Percentiles rank a stretch among this genome's conserved stretches.
phyloP scores from a whole-genome alignment of 2,888 invertebrate species.

The Adela reaumurella region DNA sequence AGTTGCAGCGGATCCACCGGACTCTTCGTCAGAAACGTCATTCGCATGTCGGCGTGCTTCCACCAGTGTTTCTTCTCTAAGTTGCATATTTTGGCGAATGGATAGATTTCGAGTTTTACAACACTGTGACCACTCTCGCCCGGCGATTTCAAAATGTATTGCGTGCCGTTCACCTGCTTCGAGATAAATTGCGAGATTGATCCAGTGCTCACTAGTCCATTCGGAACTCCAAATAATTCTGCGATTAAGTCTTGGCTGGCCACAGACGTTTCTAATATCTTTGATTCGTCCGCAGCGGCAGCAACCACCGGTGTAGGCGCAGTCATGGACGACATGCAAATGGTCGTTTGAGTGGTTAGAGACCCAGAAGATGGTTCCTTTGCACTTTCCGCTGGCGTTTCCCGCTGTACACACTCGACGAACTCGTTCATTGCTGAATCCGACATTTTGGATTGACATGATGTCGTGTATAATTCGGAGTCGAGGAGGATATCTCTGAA shows the following conservation, averaged over 20 bases:
- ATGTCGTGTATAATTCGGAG: slow-evolving; percentile 15
- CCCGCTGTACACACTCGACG: slow-evolving; percentile 13
- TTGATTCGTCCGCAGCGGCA: slow-evolving; percentile 7
- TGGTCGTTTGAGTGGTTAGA: slow-evolving; percentile 11
- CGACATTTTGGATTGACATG: slow-evolving; percentile 15
- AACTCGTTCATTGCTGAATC: slow-evolving; percentile 10
- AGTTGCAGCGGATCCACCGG: background rate
- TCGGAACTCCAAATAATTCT: slow-evolving; percentile 1
- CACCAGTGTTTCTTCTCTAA: slow-evolving; percentile 1
- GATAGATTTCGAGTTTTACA: slow-evolving; percentile 1
- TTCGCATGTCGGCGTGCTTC: background rate
- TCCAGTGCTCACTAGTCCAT: background rate
- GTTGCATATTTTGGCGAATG: background rate
- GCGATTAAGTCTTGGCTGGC: slow-evolving; percentile 2
- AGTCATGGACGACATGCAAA: slow-evolving; percentile 16
- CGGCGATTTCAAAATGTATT: slow-evolving; percentile 2
- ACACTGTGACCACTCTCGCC: background rate
- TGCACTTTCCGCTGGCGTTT: too few relatives aligned
- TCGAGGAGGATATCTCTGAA: slow-evolving; percentile 15
- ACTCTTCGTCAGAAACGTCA: background rate
- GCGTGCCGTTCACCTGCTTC: slow-evolving; percentile 1
- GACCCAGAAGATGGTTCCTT: slow-evolving; percentile 1
- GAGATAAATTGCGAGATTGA: slow-evolving; percentile 3
- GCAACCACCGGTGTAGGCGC: slow-evolving; percentile 12
- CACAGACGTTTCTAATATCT: slow-evolving; percentile 7